Percentiles rank a stretch among this genome's conserved stretches.
Evolutionary conservation across 2,888 invertebrate genomes (phyloP).

Genomic region (Microplitis manilae): DNA sequence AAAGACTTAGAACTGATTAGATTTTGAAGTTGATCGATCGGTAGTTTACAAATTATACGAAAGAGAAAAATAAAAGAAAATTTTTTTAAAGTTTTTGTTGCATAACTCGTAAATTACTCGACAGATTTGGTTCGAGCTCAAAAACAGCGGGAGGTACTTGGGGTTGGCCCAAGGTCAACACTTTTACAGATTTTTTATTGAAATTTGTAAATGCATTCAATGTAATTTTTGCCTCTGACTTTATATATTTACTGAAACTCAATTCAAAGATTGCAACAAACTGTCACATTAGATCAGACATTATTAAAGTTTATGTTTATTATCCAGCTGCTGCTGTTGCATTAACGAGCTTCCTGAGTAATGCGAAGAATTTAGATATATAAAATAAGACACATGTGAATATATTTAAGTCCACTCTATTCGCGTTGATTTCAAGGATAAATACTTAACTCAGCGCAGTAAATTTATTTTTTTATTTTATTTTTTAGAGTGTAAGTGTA

Average conservation of each 20-base stretch:
- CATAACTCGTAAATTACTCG: too few relatives aligned
- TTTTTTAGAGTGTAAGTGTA: conserved; percentile 15
- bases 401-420: conserved; percentile 10
- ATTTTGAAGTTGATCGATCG: too few relatives aligned
- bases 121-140: too few relatives aligned
- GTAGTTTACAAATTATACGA: too few relatives aligned
- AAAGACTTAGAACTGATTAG: too few relatives aligned
- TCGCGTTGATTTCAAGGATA: conserved; percentile 40
- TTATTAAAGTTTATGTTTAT: conserved; percentile 18
- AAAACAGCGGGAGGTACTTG: too few relatives aligned
- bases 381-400: conserved; percentile 32
- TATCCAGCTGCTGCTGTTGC: conserved; percentile 5
- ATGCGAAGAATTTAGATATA: conserved; percentile 38
- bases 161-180: too few relatives aligned
- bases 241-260: conserved; percentile 19
- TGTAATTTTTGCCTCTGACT: background rate
- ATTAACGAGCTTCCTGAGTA: conserved; percentile 31
- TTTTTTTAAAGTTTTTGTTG: too few relatives aligned
- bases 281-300: conserved; percentile 28
- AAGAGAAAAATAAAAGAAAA: too few relatives aligned
- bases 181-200: too few relatives aligned
- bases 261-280: conserved; percentile 12
- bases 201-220: too few relatives aligned
- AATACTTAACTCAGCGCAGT: conserved; percentile 15
- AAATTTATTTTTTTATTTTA: background rate